Evolutionary conservation across 2,888 invertebrate genomes (phyloP).

Genomic region (Eupithecia inturbata): DNA sequence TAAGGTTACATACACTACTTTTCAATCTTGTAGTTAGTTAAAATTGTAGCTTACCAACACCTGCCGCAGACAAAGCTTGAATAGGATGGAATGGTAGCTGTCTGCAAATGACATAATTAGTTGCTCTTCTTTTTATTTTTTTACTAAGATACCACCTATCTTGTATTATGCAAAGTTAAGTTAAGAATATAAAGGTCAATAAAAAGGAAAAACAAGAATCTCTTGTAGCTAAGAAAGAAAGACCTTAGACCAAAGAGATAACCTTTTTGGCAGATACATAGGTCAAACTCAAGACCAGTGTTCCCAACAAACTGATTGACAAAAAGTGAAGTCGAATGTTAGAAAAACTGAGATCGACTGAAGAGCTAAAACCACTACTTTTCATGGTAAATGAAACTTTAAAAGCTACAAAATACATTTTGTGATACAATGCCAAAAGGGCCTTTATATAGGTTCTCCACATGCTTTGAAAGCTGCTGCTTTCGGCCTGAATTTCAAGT

Average conservation of each 20-base stretch:
- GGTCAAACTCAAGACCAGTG: not conserved
- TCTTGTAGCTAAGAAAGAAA: not conserved
- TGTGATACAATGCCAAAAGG: not conserved
- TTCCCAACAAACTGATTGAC: not conserved
- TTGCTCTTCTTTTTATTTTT: too few species aligned
- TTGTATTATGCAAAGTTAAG: too few species aligned
- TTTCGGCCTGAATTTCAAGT: constrained; percentile 13
- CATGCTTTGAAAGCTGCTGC: constrained; percentile 8
- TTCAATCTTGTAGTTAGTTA: not conserved
- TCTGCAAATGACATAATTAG: too few species aligned
- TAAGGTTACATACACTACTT: not conserved
- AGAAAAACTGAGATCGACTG: not conserved
- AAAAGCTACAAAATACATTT: not conserved
- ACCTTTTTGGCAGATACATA: too few species aligned
- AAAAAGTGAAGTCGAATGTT: not conserved
- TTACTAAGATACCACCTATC: too few species aligned
- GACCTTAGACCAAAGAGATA: too few species aligned
- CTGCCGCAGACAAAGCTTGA: not conserved
- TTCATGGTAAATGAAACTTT: not conserved
- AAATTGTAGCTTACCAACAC: not conserved
- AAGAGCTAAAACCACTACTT: not conserved
- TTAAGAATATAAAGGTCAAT: too few species aligned
- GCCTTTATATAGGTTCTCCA: not conserved
- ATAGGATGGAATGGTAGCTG: too few species aligned
- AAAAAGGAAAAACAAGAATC: not conserved